Evolutionary conservation across 92 coral and sea anemone genomes (phyloP), one percentile per base, ranked within the genome.

Genomic region (Zoanthus solanderi): DNA sequence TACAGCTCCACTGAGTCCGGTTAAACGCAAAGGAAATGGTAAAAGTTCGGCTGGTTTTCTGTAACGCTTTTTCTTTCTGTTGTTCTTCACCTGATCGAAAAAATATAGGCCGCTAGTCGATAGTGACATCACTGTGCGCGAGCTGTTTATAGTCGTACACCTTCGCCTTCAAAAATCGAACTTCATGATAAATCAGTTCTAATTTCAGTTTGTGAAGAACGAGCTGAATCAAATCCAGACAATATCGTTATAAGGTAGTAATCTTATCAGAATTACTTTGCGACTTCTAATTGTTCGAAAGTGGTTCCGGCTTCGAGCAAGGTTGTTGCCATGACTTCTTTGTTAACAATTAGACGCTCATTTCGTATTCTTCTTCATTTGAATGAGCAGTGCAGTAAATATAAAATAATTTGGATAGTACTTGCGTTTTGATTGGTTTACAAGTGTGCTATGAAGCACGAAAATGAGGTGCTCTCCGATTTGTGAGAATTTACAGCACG

Each of bases 1-100:
- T 5, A 97, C 97, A 13, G 99, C 96, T 72, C 99, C 98, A 66
- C 98, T 97, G 28, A 97, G 96, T 52, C 98, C 99, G 67, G 99
- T 97, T 78, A 90, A 92, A 5, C 98, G 98, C 30, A 97, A 82
- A 66, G 98, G 94, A 82, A 97, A 97, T 7, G 99, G 99, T 83
- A 97, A 91, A 45, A 95, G 91, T 44, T 97, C 99, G 17, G 95
- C 90, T 0, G 99, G 97, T 82, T 95, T 97, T 11, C 99, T 96
- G 83, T 85, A 88, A 17, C 99, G 98, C 67, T 93, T 95, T 75
- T 71, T 93, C 74, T 82, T 91, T 74, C 89, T 92, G 34, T 91
- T 86, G 63, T 61, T 78, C 78, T 60, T 77, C 45, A 87, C 76
- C 50, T 92, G 94, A 69, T 93, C 99, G 92, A 92, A 97, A 92